phyloP scores from a whole-genome alignment of 2,113 vertebrate genomes.

The Puma concolor region DNA sequence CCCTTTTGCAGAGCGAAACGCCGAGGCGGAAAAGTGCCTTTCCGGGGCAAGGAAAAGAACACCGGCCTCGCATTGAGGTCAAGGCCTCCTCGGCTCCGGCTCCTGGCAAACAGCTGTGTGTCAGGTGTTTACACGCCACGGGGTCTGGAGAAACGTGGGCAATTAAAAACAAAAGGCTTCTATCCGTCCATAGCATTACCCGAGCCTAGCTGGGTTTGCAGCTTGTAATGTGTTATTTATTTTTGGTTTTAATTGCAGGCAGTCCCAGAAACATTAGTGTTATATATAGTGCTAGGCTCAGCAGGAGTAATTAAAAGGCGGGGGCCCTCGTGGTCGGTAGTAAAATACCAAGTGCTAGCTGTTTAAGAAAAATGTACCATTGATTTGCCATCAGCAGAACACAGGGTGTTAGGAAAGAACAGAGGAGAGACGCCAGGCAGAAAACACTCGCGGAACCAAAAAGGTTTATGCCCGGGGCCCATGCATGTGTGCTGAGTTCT shows the following conservation, averaged over 20 bases:
- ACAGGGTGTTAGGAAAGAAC: conserved; percentile 62
- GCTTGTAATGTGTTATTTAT: conserved; percentile 82
- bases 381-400: conserved; percentile 79
- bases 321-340: conserved; percentile 81
- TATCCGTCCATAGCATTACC: conserved; percentile 55
- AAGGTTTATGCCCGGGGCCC: background rate
- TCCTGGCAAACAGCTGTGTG: conserved; percentile 56
- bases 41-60: background rate
- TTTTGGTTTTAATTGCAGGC: conserved; percentile 86
- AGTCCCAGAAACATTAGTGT: conserved; percentile 82
- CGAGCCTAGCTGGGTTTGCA: conserved; percentile 72
- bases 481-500: background rate
- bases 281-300: conserved; percentile 83
- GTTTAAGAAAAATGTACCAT: conserved; percentile 82
- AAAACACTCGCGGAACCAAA: background rate
- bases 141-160: conserved; percentile 67
- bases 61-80: background rate
- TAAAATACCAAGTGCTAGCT: conserved; percentile 84
- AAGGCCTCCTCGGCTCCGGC: background rate
- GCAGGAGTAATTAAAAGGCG: conserved; percentile 86
- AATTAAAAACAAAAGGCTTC: conserved; percentile 60
- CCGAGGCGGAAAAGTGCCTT: background rate
- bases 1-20: background rate
- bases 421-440: conserved; percentile 43
- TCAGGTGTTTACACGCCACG: conserved; percentile 36